Percentiles rank a stretch among this genome's conserved stretches.
These are phyloP conservation scores for Macrotus californicus DNA, from an alignment of 2,113 vertebrate genomes.

Conservation along the genomic window DNA sequence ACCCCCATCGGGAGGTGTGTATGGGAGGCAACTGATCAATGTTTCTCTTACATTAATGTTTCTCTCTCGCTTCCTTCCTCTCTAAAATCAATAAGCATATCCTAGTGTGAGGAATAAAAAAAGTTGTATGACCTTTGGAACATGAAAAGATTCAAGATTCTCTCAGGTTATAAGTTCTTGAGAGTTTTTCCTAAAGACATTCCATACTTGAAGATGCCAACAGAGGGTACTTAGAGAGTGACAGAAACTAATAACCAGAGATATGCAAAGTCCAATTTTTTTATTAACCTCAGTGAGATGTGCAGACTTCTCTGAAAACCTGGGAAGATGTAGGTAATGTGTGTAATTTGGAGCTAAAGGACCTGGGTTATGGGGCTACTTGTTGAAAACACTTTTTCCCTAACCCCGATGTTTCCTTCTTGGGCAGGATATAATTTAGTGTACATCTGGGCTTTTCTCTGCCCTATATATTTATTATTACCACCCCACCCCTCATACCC, in stretches of 20 bases:
- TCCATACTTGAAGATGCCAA: neutral
- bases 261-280: neutral
- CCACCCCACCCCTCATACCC: neutral
- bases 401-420: neutral
- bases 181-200: neutral
- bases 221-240: neutral
- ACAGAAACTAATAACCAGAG: neutral
- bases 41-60: no score
- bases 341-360: neutral
- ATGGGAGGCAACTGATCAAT: no score
- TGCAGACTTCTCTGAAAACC: neutral
- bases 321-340: neutral
- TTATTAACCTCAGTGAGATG: neutral
- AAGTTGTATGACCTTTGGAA: neutral
- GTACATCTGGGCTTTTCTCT: neutral
- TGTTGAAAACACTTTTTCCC: neutral
- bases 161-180: neutral
- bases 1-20: no score
- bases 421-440: neutral
- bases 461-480: neutral
- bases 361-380: neutral
- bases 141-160: neutral
- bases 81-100: no score
- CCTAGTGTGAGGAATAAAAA: no score
- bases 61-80: no score